A percentile compares a stretch with the other conserved stretches of the same genome.
phyloP scores from a whole-genome alignment of 2,113 vertebrate species.

The Rallus limicola region DNA sequence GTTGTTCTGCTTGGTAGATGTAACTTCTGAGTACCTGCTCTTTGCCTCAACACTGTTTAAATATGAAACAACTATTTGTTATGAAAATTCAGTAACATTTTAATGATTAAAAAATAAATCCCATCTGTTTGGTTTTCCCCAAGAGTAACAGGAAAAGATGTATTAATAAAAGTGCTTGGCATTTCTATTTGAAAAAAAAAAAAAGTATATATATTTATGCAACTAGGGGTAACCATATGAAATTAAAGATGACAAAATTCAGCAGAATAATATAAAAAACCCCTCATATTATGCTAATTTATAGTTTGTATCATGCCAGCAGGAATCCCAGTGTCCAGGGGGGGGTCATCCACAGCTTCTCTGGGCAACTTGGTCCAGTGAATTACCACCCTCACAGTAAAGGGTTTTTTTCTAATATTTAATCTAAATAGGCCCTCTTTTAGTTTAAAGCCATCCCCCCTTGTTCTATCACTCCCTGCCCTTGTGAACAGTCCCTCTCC shows the following conservation, averaged over 20 bases:
- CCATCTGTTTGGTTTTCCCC: slow-evolving; percentile 33
- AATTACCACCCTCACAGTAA: rapidly evolving
- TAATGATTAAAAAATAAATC: slow-evolving; percentile 28
- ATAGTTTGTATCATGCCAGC: neutral
- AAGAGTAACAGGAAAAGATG: neutral
- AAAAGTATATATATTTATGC: neutral
- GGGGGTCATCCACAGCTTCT: rapidly evolving
- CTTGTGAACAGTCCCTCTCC: no score
- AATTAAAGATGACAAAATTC: neutral
- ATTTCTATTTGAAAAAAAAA: neutral
- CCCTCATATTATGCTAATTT: neutral
- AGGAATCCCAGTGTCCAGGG: neutral
- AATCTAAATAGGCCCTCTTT: rapidly evolving
- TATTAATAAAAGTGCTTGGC: slow-evolving; percentile 33
- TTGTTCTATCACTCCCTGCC: rapidly evolving
- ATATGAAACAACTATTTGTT: neutral
- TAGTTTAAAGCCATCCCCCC: rapidly evolving
- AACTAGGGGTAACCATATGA: neutral
- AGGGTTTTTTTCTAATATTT: neutral
- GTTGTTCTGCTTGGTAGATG: neutral
- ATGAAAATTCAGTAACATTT: neutral
- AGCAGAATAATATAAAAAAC: neutral
- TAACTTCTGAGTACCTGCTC: neutral
- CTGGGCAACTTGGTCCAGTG: rapidly evolving
- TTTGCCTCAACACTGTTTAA: neutral